phyloP scores from a whole-genome alignment of 1,140 invertebrate species.

The Sycobia sp. region DNA sequence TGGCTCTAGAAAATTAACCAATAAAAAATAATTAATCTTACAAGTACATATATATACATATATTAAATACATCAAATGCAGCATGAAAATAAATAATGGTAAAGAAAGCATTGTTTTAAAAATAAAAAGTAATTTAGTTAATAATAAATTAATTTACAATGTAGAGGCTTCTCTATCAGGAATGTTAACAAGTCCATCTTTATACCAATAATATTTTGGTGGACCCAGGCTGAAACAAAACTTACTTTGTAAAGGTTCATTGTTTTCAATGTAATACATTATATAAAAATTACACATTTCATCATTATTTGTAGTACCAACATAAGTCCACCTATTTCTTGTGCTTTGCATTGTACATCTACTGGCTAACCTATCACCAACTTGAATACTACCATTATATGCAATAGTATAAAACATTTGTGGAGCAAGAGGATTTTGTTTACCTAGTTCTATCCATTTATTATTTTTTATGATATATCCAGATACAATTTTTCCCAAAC shows the following conservation, averaged over 20 bases:
- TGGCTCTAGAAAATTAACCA: no score
- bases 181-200: constrained; percentile 75
- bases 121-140: no score
- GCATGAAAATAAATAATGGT: no score
- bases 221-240: constrained; percentile 87
- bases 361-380: constrained; percentile 82
- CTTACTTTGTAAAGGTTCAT: constrained; percentile 77
- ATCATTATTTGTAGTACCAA: constrained; percentile 88
- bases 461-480: constrained; percentile 80
- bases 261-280: constrained; percentile 95
- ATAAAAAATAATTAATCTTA: no score
- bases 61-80: no score
- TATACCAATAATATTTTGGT: constrained; percentile 80
- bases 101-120: no score
- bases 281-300: constrained; percentile 99
- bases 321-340: constrained; percentile 67
- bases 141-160: constrained; percentile 36
- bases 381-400: constrained; percentile 65
- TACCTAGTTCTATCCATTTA: constrained; percentile 85
- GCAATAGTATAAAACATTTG: constrained; percentile 95
- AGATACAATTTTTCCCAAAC: constrained; percentile 83
- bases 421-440: constrained; percentile 87
- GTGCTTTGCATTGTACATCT: constrained; percentile 89
- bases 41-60: no score
- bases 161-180: constrained; percentile 74